Conservation (phyloP, 2,797 vertebrate species). For the Cheirogaleus major region DNA sequence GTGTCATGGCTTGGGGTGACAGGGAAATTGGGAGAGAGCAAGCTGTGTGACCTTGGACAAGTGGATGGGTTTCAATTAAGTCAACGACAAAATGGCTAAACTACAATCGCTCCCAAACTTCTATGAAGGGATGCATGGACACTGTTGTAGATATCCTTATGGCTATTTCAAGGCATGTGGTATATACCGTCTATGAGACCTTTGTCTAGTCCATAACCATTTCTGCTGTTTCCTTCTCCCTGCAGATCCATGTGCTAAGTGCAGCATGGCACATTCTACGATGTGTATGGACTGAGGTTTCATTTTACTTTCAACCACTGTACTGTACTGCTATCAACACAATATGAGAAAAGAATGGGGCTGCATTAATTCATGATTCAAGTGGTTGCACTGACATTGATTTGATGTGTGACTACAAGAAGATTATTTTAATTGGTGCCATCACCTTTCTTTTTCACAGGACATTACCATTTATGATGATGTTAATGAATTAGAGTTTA, state of each 20-base stretch:
- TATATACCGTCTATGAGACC: neutral
- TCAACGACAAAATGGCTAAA: neutral
- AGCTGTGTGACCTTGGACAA: neutral
- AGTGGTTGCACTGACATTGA: constrained; percentile 28
- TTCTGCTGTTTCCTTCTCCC: neutral
- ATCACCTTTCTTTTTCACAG: constrained; percentile 68
- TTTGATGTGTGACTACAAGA: constrained; percentile 54
- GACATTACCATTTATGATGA: constrained; percentile 66
- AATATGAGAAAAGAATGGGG: neutral
- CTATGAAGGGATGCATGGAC: neutral
- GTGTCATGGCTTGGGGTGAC: neutral
- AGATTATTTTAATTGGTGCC: constrained; percentile 68
- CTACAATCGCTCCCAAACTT: neutral
- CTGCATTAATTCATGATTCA: neutral
- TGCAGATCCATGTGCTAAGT: neutral
- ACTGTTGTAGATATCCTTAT: neutral
- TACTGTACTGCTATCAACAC: neutral
- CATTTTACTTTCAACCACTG: neutral
- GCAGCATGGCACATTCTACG: fast-evolving
- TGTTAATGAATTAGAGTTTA: constrained; percentile 66
- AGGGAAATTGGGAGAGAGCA: neutral
- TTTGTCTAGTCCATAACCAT: too few relatives aligned
- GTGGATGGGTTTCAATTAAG: constrained; percentile 3
- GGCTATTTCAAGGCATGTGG: neutral
- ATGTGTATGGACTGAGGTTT: neutral